Evolutionary conservation across 2,888 invertebrate species (phyloP).

Genomic region (Odontocolon sp.): DNA sequence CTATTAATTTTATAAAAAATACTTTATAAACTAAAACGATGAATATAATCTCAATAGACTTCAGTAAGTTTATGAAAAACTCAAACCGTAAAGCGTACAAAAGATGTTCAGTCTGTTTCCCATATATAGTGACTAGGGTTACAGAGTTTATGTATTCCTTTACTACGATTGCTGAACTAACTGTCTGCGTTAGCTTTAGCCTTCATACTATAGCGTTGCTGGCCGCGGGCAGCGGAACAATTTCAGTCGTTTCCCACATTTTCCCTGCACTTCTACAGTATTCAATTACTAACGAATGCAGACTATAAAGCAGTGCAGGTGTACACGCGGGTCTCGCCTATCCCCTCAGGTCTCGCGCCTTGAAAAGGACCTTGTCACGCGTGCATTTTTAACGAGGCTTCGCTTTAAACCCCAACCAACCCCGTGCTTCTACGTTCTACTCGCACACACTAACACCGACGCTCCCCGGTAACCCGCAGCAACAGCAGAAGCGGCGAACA

Average conservation of each 20-base stretch:
- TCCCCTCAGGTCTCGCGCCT: slow-evolving; percentile 59
- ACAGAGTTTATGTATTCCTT: too few species aligned
- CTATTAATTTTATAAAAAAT: too few species aligned
- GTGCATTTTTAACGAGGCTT: slow-evolving; percentile 73
- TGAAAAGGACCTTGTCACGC: slow-evolving; percentile 70
- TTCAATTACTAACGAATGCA: slow-evolving; percentile 72
- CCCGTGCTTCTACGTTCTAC: not conserved
- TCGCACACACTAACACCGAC: slow-evolving; percentile 21
- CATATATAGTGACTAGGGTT: too few species aligned
- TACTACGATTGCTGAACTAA: too few species aligned
- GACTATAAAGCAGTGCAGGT: slow-evolving; percentile 63
- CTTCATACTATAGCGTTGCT: too few species aligned
- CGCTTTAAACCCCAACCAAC: slow-evolving; percentile 21
- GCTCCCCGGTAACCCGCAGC: slow-evolving; percentile 43
- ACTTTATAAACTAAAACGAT: too few species aligned
- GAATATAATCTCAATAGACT: too few species aligned
- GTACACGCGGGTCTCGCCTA: slow-evolving; percentile 62
- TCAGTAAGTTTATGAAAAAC: too few species aligned
- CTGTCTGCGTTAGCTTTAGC: too few species aligned
- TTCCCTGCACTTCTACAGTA: slow-evolving; percentile 61
- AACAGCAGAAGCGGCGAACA: slow-evolving; percentile 31
- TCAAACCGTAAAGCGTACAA: too few species aligned
- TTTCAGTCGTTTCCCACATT: slow-evolving; percentile 61
- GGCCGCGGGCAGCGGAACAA: slow-evolving; percentile 62
- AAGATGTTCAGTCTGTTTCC: too few species aligned